These are phyloP conservation scores for Drosophila demipolita DNA, from an alignment of 2,888 invertebrate species.

Conservation along the genomic window DNA sequence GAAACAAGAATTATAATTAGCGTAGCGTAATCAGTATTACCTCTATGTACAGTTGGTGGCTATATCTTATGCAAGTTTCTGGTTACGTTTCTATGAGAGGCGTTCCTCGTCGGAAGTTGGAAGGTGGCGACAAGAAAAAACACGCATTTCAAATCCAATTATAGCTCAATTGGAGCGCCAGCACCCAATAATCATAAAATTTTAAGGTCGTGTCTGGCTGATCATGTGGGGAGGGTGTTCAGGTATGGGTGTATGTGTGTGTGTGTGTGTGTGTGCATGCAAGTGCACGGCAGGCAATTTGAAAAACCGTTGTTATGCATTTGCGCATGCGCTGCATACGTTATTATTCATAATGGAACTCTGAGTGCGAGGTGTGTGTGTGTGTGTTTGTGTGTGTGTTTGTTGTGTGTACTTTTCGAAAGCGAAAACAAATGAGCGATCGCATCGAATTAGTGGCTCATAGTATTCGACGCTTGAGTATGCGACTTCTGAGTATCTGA, in stretches of 20 bases:
- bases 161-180: slow-evolving; percentile 57
- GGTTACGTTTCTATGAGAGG: slow-evolving; percentile 15
- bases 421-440: slow-evolving; percentile 69
- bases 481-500: slow-evolving; percentile 73
- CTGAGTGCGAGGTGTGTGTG: background rate
- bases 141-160: slow-evolving; percentile 70
- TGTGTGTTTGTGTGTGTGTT: slow-evolving; percentile 12
- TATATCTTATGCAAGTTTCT: slow-evolving; percentile 22
- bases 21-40: slow-evolving; percentile 8
- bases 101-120: slow-evolving; percentile 56
- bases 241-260: background rate
- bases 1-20: slow-evolving; percentile 16
- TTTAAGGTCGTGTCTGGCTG: slow-evolving; percentile 62
- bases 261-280: slow-evolving; percentile 32
- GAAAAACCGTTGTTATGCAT: slow-evolving; percentile 81
- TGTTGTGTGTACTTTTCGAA: slow-evolving; percentile 61
- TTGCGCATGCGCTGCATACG: slow-evolving; percentile 79
- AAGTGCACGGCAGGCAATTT: slow-evolving; percentile 70
- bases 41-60: slow-evolving; percentile 10
- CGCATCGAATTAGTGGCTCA: slow-evolving; percentile 58
- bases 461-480: slow-evolving; percentile 64
- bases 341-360: slow-evolving; percentile 54
- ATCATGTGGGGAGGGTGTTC: slow-evolving; percentile 4
- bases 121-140: slow-evolving; percentile 45
- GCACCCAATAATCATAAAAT: slow-evolving; percentile 22